These are phyloP conservation scores for Dasyprocta punctata DNA, from an alignment of 2,113 vertebrate species.

Conservation along the genomic window DNA sequence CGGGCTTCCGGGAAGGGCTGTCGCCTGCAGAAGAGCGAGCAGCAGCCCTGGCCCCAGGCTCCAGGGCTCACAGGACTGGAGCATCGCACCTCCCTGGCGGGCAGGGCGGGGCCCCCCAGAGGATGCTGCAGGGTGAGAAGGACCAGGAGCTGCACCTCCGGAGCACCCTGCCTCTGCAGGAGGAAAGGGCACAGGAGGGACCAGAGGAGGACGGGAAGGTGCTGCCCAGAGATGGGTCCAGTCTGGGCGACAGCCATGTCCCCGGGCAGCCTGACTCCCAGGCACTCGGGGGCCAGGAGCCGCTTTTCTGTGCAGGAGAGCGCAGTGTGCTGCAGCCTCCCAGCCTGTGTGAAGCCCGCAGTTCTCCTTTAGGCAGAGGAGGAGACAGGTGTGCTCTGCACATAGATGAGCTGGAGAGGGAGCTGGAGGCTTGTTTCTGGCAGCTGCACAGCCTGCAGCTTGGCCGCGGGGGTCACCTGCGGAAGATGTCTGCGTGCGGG, in stretches of 20 bases:
- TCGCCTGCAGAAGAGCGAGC: background rate
- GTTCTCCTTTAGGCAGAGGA: constrained; percentile 59
- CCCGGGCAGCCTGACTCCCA: background rate
- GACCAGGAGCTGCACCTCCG: background rate
- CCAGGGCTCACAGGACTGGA: fast-evolving
- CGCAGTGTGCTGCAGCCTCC: background rate
- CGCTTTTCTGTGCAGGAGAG: constrained; percentile 38
- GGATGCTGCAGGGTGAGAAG: background rate
- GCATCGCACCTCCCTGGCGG: fast-evolving
- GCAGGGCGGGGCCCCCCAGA: fast-evolving
- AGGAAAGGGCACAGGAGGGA: background rate
- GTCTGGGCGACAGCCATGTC: fast-evolving
- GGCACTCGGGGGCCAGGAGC: background rate
- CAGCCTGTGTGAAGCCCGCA: background rate
- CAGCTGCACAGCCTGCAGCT: constrained; percentile 81
- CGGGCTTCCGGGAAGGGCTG: background rate
- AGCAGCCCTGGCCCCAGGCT: background rate
- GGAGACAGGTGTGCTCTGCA: constrained; percentile 55
- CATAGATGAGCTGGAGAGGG: constrained; percentile 80
- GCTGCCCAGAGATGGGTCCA: fast-evolving
- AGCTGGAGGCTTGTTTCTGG: constrained; percentile 81
- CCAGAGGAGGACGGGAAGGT: background rate
- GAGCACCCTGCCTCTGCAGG: background rate
- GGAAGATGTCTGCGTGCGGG: no score
- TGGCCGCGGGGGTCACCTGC: constrained; percentile 58